Conservation (phyloP, 2,888 invertebrate genomes). For the Oeneis ivallda region DNA sequence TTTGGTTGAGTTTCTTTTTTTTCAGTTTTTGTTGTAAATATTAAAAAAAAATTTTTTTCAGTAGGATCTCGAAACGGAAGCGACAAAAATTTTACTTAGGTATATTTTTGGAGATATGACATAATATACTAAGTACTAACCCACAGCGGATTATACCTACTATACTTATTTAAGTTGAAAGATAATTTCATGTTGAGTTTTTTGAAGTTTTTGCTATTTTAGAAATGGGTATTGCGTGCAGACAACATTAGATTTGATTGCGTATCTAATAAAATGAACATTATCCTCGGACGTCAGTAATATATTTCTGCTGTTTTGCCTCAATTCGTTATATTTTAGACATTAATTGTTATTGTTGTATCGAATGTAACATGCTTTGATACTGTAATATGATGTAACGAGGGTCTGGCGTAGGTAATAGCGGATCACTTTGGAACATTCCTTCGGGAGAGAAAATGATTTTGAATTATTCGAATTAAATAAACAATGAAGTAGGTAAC, state of each 20-base stretch:
- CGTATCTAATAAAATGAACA: neutral
- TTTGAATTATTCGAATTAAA: no score
- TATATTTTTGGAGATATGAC: no score
- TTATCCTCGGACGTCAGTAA: conserved; percentile 18
- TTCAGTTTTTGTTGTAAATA: conserved; percentile 6
- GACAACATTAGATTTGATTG: neutral
- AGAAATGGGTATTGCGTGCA: neutral
- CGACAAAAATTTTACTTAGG: no score
- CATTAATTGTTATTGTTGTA: conserved; percentile 19
- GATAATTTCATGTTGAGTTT: no score
- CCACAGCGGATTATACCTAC: no score
- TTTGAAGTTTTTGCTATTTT: no score
- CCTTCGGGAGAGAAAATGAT: no score
- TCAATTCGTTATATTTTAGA: conserved; percentile 9
- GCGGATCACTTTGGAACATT: neutral
- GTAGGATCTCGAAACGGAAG: no score
- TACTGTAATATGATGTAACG: neutral
- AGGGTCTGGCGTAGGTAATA: neutral
- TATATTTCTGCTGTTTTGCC: conserved; percentile 18
- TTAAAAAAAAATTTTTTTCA: neutral
- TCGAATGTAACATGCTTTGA: neutral
- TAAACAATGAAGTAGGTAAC: no score
- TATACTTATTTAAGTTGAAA: no score
- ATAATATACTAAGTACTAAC: no score
- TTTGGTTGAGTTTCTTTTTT: neutral